These are phyloP conservation scores for Hydrolagus colliei DNA, from an alignment of 2,797 vertebrate genomes.

Conservation along the genomic window DNA sequence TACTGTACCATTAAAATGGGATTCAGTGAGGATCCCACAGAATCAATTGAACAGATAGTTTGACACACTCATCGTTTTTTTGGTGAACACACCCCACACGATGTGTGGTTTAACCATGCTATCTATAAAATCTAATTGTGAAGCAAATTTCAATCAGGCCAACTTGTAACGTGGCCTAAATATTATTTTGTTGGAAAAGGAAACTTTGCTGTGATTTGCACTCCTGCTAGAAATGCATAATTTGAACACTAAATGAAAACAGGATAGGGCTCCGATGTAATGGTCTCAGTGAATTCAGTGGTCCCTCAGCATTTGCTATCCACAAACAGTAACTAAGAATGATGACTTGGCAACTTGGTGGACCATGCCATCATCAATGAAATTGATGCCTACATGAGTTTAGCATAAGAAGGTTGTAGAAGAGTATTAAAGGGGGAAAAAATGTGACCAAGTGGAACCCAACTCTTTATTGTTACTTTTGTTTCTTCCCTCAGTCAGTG, in stretches of 20 bases:
- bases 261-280: background rate
- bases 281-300: background rate
- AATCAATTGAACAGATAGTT: background rate
- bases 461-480: too few species aligned
- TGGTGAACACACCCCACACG: background rate
- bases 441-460: too few species aligned
- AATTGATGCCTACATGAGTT: too few species aligned
- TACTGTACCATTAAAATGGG: background rate
- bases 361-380: too few species aligned
- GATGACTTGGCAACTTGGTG: too few species aligned
- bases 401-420: too few species aligned
- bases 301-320: too few species aligned
- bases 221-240: background rate
- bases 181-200: background rate
- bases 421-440: too few species aligned
- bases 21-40: too few species aligned
- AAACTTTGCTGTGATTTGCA: background rate
- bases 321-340: too few species aligned
- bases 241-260: constrained; percentile 1
- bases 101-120: background rate
- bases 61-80: background rate
- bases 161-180: background rate
- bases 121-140: background rate
- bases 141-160: too few species aligned
- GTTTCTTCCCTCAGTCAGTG: too few species aligned